Conservation (phyloP, 2,113 vertebrate genomes). For the Chlorodrepanis virens region DNA sequence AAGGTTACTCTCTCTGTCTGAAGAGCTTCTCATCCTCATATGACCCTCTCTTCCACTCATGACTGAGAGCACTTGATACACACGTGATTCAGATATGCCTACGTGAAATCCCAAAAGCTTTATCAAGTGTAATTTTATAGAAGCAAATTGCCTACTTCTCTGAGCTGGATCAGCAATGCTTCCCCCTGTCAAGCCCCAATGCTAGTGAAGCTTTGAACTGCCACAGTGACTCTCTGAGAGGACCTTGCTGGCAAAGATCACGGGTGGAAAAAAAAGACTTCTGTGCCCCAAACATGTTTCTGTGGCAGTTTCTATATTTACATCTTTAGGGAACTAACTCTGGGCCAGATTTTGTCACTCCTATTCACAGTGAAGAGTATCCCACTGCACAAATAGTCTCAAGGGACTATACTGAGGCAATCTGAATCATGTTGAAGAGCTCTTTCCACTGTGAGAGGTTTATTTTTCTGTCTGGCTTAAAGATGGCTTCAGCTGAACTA, state of each 20-base stretch:
- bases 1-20: not conserved
- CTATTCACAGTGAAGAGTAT: not conserved
- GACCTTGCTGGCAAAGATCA: not conserved
- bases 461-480: constrained; percentile 11
- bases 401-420: not conserved
- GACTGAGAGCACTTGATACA: not conserved
- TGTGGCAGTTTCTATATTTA: constrained; percentile 32
- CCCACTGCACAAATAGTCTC: not conserved
- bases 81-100: not conserved
- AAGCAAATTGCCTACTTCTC: not conserved
- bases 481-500: not conserved
- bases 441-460: not conserved
- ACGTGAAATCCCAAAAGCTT: constrained; percentile 4
- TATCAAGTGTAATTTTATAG: not conserved
- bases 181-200: not conserved
- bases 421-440: not conserved
- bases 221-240: not conserved
- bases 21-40: not conserved
- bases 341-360: constrained; percentile 49
- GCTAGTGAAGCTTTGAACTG: not conserved
- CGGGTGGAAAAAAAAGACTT: not conserved
- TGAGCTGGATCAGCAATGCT: not conserved
- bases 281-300: not conserved
- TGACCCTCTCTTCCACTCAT: not conserved
- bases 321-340: not conserved